Evolutionary conservation across 2,797 vertebrate genomes (phyloP).

Genomic region (Hylomyscus alleni): DNA sequence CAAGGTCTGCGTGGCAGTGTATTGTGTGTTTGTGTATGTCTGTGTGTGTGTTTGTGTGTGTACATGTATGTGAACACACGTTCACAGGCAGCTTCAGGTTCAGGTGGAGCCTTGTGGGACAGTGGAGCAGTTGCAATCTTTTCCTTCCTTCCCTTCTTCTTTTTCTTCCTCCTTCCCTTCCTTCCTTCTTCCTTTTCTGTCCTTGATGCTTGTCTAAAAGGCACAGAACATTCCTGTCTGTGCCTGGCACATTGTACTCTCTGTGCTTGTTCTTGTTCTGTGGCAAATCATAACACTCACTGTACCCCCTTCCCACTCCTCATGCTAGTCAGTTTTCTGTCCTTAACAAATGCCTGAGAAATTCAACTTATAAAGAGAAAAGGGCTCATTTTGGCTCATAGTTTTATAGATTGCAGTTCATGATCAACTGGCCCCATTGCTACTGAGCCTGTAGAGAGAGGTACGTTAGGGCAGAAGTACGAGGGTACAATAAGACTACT

Average conservation of each 20-base stretch:
- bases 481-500: not conserved
- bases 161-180: not conserved
- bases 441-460: too few species aligned
- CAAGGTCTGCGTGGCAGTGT: too few species aligned
- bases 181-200: not conserved
- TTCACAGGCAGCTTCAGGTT: not conserved
- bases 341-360: not conserved
- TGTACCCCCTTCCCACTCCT: not conserved
- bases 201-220: not conserved
- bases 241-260: not conserved
- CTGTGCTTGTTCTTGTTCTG: not conserved
- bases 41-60: not conserved
- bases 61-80: not conserved
- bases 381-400: not conserved
- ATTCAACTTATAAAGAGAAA: not conserved
- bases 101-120: not conserved
- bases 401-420: not conserved
- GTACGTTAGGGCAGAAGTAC: not conserved
- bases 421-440: not conserved
- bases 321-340: not conserved
- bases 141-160: not conserved
- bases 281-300: not conserved
- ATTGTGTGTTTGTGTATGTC: too few species aligned
- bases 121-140: not conserved
- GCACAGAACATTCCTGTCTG: too few species aligned